Percentiles rank a stretch among this genome's conserved stretches.
phyloP scores from a whole-genome alignment of 2,113 vertebrate genomes.

The Arizona elegans region DNA sequence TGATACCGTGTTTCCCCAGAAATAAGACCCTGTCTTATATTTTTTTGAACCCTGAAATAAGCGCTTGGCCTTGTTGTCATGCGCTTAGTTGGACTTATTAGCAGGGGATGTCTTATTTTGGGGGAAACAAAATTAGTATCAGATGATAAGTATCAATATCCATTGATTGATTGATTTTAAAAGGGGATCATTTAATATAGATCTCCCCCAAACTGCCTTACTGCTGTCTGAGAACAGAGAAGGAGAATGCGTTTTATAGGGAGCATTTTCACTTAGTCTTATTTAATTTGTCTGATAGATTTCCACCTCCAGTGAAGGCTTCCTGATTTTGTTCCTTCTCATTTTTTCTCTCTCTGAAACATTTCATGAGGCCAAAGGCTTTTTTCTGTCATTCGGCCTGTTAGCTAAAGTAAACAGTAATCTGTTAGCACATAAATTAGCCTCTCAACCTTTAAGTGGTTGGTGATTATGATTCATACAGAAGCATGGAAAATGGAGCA shows the following conservation, averaged over 20 bases:
- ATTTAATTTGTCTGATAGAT: not conserved
- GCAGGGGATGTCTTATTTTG: too few relatives aligned
- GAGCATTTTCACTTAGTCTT: not conserved
- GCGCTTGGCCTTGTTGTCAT: too few relatives aligned
- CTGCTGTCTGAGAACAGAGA: not conserved
- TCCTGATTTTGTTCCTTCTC: not conserved
- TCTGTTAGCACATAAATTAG: slow-evolving; percentile 23
- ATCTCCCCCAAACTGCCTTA: not conserved
- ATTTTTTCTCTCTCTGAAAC: not conserved
- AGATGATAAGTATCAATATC: not conserved
- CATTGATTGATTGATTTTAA: not conserved
- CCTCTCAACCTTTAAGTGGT: slow-evolving; percentile 2
- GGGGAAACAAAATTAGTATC: not conserved
- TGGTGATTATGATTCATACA: slow-evolving; percentile 21
- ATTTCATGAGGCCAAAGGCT: not conserved
- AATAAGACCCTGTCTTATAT: too few relatives aligned
- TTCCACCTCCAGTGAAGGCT: not conserved
- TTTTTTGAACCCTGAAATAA: too few relatives aligned
- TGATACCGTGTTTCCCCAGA: too few relatives aligned
- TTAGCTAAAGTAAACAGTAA: slow-evolving; percentile 15
- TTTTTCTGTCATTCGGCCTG: not conserved
- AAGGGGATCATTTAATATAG: not conserved
- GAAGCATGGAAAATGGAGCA: not conserved
- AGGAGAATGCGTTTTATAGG: not conserved
- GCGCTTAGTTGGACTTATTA: too few relatives aligned